Conservation (phyloP, 2,888 invertebrate species). For the Coenonympha glycerion region DNA sequence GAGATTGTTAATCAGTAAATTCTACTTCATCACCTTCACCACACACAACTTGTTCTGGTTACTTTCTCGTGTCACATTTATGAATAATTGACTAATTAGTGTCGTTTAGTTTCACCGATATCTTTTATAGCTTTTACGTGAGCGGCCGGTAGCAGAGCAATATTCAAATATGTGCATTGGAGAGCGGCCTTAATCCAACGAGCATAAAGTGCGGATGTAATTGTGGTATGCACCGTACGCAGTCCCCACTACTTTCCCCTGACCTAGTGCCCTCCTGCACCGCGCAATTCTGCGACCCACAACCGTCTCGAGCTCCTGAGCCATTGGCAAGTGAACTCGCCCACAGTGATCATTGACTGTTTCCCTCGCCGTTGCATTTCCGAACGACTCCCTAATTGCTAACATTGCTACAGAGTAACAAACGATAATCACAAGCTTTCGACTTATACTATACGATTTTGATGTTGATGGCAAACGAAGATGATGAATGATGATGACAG, state of each 20-base stretch:
- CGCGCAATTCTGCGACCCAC: slow-evolving; percentile 53
- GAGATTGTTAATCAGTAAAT: too few relatives aligned
- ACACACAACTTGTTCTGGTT: neutral
- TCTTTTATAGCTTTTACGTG: neutral
- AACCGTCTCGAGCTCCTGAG: slow-evolving; percentile 38
- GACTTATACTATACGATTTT: too few relatives aligned
- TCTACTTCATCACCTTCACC: too few relatives aligned
- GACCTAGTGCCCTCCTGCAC: slow-evolving; percentile 71
- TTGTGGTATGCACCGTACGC: slow-evolving; percentile 61
- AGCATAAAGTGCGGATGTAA: slow-evolving; percentile 45
- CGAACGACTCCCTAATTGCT: neutral
- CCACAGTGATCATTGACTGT: neutral
- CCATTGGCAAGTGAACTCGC: slow-evolving; percentile 10
- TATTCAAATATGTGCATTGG: slow-evolving; percentile 27
- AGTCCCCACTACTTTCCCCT: slow-evolving; percentile 70
- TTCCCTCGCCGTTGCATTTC: neutral
- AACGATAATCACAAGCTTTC: too few relatives aligned
- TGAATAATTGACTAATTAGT: neutral
- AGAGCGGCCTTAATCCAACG: slow-evolving; percentile 31
- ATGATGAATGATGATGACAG: too few relatives aligned
- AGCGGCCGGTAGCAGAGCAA: slow-evolving; percentile 13
- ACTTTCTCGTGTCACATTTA: neutral
- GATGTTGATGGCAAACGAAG: too few relatives aligned
- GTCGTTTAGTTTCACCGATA: neutral
- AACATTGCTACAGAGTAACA: neutral